A percentile compares a stretch with the other conserved stretches of the same genome.
Evolutionary conservation across 2,888 invertebrate species (phyloP).

Genomic region (Rhimphoctona megacephalus): DNA sequence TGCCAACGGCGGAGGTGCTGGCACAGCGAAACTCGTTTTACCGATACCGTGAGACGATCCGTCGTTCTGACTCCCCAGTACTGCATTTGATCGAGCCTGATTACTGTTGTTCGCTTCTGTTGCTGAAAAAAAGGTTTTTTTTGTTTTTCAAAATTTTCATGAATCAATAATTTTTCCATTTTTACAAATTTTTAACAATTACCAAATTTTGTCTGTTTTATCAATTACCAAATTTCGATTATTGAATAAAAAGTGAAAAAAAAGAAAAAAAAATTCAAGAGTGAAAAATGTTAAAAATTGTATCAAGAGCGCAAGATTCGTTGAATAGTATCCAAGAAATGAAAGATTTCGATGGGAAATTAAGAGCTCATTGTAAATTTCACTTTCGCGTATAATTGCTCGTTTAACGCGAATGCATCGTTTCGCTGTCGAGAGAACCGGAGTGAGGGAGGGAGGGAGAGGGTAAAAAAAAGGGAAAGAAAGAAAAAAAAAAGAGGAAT

Average conservation of each 20-base stretch:
- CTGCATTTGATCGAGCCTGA: slow-evolving; percentile 81
- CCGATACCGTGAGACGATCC: slow-evolving; percentile 79
- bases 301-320: not conserved
- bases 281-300: not conserved
- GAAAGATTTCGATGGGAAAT: slow-evolving; percentile 34
- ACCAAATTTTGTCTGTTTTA: too few relatives aligned
- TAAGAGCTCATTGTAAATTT: slow-evolving; percentile 43
- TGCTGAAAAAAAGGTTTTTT: slow-evolving; percentile 74
- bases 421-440: slow-evolving; percentile 40
- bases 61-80: slow-evolving; percentile 74
- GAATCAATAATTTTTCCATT: too few relatives aligned
- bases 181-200: not conserved
- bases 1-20: slow-evolving; percentile 86
- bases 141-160: not conserved
- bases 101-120: slow-evolving; percentile 80
- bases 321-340: not conserved
- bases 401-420: slow-evolving; percentile 44
- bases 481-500: slow-evolving; percentile 14
- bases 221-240: too few relatives aligned
- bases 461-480: not conserved
- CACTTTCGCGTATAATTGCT: slow-evolving; percentile 53
- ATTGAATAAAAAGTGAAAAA: not conserved
- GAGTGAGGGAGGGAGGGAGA: not conserved
- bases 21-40: slow-evolving; percentile 86
- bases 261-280: not conserved